Conservation (phyloP, 2,113 vertebrate species). For the Neodontobutis hainanensis region DNA sequence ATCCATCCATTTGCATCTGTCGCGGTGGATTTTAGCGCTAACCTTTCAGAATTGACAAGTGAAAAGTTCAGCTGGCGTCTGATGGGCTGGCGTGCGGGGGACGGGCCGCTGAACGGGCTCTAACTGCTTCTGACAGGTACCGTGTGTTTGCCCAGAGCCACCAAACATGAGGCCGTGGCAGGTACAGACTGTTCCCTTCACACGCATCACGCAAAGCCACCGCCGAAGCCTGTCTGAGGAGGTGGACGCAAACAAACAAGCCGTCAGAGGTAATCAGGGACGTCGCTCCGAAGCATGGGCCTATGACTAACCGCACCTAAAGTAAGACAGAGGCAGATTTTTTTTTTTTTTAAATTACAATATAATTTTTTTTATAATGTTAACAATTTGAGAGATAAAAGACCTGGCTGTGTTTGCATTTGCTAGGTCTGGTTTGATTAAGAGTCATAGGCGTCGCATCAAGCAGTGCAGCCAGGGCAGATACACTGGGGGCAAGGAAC, state of each 20-base stretch:
- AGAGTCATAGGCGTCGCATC: too few relatives aligned
- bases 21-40: conserved; percentile 80
- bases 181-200: conserved; percentile 64
- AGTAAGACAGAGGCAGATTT: conserved; percentile 13
- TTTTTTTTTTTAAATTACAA: conserved; percentile 20
- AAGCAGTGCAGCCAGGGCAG: too few relatives aligned
- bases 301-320: conserved; percentile 50
- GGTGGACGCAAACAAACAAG: conserved; percentile 47
- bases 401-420: too few relatives aligned
- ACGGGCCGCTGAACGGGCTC: conserved; percentile 76
- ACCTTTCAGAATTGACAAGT: conserved; percentile 91
- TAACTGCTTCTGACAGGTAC: conserved; percentile 90
- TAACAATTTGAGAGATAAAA: too few relatives aligned
- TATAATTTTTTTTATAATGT: conserved; percentile 1
- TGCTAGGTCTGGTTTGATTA: too few relatives aligned
- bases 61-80: conserved; percentile 82
- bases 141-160: conserved; percentile 82
- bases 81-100: conserved; percentile 80
- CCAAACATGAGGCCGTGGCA: conserved; percentile 62
- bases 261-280: conserved; percentile 28
- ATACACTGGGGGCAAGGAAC: too few relatives aligned
- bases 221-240: conserved; percentile 20
- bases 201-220: conserved; percentile 44
- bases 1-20: conserved; percentile 78
- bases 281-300: conserved; percentile 46